phyloP scores from a whole-genome alignment of 30 jellyfish, hydroid and myxozoan species.

The Nemopilema nomurai region DNA sequence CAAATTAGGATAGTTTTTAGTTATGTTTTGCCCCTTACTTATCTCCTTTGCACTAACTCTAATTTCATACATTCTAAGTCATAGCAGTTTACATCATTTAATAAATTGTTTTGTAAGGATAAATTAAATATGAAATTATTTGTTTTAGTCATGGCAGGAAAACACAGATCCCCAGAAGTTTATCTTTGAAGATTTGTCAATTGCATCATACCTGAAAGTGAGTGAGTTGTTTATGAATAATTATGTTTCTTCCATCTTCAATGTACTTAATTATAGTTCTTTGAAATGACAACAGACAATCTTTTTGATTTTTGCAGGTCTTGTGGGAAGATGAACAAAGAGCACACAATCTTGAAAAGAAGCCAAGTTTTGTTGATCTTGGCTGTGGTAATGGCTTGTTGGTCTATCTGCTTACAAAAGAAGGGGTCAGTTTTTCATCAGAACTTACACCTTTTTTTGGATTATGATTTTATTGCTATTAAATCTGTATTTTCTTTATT shows the following conservation, averaged over 20 bases:
- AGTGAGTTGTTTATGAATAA: constrained; percentile 7
- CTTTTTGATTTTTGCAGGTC: constrained; percentile 39
- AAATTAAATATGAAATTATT: too few relatives aligned
- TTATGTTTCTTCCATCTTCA: background rate
- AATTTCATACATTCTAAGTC: too few relatives aligned
- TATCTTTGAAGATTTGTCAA: constrained; percentile 92
- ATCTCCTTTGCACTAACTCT: too few relatives aligned
- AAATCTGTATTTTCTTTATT: too few relatives aligned
- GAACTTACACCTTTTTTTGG: background rate
- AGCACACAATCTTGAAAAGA: background rate
- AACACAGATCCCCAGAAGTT: constrained; percentile 95
- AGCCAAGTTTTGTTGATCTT: constrained; percentile 86
- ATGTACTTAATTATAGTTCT: too few relatives aligned
- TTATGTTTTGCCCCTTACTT: too few relatives aligned
- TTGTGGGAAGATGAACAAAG: constrained; percentile 83
- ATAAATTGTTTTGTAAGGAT: too few relatives aligned
- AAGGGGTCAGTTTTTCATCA: constrained; percentile 72
- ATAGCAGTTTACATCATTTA: too few relatives aligned
- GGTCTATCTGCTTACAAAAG: constrained; percentile 80
- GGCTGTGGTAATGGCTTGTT: constrained; percentile 99
- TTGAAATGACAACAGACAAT: background rate
- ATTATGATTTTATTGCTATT: too few relatives aligned
- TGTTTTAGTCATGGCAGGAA: constrained; percentile 90
- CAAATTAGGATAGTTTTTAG: too few relatives aligned
- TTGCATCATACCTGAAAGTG: constrained; percentile 93